Base-by-base conservation (phyloP, 1,140 invertebrate species). In the Druon quercuslanigerum region DNA sequence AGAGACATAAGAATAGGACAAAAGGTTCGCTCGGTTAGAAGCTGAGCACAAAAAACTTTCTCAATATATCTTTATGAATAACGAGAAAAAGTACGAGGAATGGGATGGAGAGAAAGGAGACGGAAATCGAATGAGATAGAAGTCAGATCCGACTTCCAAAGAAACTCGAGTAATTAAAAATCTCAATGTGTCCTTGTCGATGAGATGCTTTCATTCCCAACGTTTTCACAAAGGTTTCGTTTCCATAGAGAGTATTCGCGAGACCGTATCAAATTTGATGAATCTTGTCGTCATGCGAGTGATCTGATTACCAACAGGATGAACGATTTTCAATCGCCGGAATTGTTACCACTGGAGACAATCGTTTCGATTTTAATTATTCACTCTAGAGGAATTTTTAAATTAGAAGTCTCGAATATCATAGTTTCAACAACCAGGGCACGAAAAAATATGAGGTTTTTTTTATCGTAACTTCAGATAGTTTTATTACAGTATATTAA, bases 211-310 rank as follows among this genome's bases (percentile, higher is more conserved):
- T 74, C 74, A 73, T 75, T 78, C 81, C 76, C 80, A 80, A 80
- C 80, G 81, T 76, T 82, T 72, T 11, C 70, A 78, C 71, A 80
- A 85, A 82, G 78, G 79, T 76, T 77, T 79, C 50, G 72, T 56
- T 54, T 73, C 57, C 70, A 83, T 80, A 81, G 82, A 82, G 51
- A 25, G 51, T 79, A 85, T 66, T 82, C 82, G 80, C 71, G 82
- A 79, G 79, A 80, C 81, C 86, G 79, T 83, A 79, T n/a, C 79
- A 82, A 87, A 86, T 87, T 88, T 87, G 87, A 87, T 87, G 85
- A 87, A 86, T 82, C 82, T 84, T 81, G 78, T 85, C 82, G 84
- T 82, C 57, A 60, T 60, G 57, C 56, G 74, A 66, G 51, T 82
- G 77, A 79, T 77, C 77, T 73, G 79, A 80, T 78, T 50, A 76